Evolutionary conservation across 2,113 vertebrate genomes (phyloP), one percentile per base, ranked within the genome.

Genomic region (Mustela lutreola): DNA sequence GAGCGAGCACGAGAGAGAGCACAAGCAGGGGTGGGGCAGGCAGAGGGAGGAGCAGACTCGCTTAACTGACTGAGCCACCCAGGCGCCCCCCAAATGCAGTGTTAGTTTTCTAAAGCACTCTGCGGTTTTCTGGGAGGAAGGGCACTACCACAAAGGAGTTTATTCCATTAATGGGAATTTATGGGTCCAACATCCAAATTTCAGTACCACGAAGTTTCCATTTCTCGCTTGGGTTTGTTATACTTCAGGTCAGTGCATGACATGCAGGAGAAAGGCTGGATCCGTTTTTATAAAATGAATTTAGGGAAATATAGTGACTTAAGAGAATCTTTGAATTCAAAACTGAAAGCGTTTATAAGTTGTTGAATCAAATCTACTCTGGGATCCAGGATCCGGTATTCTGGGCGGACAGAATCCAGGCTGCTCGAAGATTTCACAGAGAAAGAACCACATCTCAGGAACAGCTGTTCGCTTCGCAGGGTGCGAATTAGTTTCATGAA

Each of bases 201-300:
- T 97, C 92, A 96, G 71, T 92, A 39, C 92, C 84, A 39, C 56
- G n/a, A 39, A 48, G 53, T 83, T 89, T 94, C 58, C 15, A 24
- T 86, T 95, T 92, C 92, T 97, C 73, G 45, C 70, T 70, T n/a
- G 42, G 19, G 4, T 87, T 91, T 60, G 42, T 48, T 65, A 31
- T 7, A 28, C 84, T 45, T 4, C 58, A 76, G 87, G 92, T n/a
- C 92, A 95, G 63, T 16, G 36, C 45, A 28, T 2, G 50, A 91
- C 93, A 92, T 28, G 33, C 6, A 45, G 80, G 21, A 62, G 39
- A 73, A 87, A 79, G 36, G 2, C 31, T 24, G 33, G 53, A 48
- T 60, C 10, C 1, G 36, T 92, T 92, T 71, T 65, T 31, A 7
- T 16, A 7, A 89, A 83, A 86, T 86, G 65, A 92, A 94, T 65